These are phyloP conservation scores for Cryptoblepharus egeriae DNA, from an alignment of 2,797 vertebrate genomes.

Conservation along the genomic window DNA sequence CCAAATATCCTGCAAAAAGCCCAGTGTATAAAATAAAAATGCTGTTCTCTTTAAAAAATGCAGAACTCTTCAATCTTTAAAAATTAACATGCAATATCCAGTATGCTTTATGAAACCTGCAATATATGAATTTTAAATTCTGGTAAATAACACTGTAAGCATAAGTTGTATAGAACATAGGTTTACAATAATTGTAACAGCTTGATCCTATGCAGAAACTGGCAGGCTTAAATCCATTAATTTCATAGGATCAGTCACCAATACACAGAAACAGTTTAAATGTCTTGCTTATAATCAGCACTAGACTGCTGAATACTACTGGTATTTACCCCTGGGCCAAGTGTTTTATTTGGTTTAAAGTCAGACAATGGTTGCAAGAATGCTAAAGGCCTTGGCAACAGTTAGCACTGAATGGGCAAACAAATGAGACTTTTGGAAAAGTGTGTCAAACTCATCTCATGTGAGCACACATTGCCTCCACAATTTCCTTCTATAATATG, in stretches of 20 bases:
- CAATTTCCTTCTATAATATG: slow-evolving; percentile 34
- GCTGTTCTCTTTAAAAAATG: slow-evolving; percentile 23
- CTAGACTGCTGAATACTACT: background rate
- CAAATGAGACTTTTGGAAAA: slow-evolving; percentile 44
- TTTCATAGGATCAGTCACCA: slow-evolving; percentile 1
- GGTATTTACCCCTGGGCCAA: slow-evolving; percentile 21
- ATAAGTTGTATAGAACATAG: slow-evolving; percentile 61
- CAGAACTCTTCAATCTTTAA: too few relatives aligned
- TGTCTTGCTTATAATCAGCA: slow-evolving; percentile 18
- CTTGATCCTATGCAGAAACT: slow-evolving; percentile 10
- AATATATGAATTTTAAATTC: slow-evolving; percentile 13
- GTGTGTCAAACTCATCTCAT: slow-evolving; percentile 25
- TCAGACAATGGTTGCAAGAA: slow-evolving; percentile 23
- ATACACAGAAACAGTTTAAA: slow-evolving; percentile 26
- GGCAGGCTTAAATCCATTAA: background rate
- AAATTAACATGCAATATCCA: background rate
- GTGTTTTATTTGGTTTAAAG: slow-evolving; percentile 30
- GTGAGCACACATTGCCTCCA: slow-evolving; percentile 42
- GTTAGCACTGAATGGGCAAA: slow-evolving; percentile 54
- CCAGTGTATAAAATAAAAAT: background rate
- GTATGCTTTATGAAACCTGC: slow-evolving; percentile 10
- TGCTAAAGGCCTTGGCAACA: slow-evolving; percentile 19
- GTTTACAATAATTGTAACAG: slow-evolving; percentile 20
- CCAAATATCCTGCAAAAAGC: slow-evolving; percentile 55
- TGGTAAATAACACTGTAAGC: slow-evolving; percentile 43